Percentiles rank a stretch among this genome's conserved stretches.
phyloP scores from a whole-genome alignment of 1,140 invertebrate genomes.

The Drosophila bifasciata region DNA sequence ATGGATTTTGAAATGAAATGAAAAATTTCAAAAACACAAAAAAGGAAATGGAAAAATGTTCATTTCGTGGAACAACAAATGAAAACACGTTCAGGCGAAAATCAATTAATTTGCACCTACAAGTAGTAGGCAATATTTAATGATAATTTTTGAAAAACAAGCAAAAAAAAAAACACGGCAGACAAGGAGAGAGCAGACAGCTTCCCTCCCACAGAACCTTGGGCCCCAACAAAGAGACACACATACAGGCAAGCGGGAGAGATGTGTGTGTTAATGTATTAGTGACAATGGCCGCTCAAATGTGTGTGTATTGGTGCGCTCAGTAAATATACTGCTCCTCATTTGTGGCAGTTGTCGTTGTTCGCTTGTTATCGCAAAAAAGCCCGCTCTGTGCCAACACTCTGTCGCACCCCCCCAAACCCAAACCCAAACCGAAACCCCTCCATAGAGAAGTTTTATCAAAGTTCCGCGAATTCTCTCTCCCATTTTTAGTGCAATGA shows the following conservation, averaged over 20 bases:
- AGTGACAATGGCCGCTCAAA: conserved; percentile 62
- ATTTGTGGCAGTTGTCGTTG: conserved; percentile 34
- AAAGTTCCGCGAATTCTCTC: conserved; percentile 35
- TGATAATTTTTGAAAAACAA: conserved; percentile 67
- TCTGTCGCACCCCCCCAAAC: conserved; percentile 23
- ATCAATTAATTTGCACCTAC: conserved; percentile 64
- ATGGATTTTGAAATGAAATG: not conserved
- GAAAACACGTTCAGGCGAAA: conserved; percentile 31
- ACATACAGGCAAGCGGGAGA: not conserved
- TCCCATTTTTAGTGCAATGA: conserved; percentile 1
- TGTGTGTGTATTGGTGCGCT: conserved; percentile 63
- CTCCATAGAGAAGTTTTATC: conserved; percentile 28
- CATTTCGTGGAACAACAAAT: conserved; percentile 15
- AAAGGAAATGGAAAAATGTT: conserved; percentile 10
- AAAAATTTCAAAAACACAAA: conserved; percentile 15
- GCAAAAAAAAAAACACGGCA: conserved; percentile 42
- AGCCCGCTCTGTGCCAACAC: conserved; percentile 60
- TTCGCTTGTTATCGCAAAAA: conserved; percentile 54
- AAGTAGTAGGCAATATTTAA: conserved; percentile 45
- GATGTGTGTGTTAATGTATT: conserved; percentile 8
- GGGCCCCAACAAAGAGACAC: conserved; percentile 27
- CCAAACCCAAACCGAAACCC: too few relatives aligned
- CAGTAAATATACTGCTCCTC: conserved; percentile 41
- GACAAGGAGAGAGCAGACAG: conserved; percentile 1
- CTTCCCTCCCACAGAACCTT: too few relatives aligned